A percentile compares a stretch with the other conserved stretches of the same genome.
These are phyloP conservation scores for Poeciliopsis prolifica DNA, from an alignment of 2,113 vertebrate genomes.

Conservation along the genomic window DNA sequence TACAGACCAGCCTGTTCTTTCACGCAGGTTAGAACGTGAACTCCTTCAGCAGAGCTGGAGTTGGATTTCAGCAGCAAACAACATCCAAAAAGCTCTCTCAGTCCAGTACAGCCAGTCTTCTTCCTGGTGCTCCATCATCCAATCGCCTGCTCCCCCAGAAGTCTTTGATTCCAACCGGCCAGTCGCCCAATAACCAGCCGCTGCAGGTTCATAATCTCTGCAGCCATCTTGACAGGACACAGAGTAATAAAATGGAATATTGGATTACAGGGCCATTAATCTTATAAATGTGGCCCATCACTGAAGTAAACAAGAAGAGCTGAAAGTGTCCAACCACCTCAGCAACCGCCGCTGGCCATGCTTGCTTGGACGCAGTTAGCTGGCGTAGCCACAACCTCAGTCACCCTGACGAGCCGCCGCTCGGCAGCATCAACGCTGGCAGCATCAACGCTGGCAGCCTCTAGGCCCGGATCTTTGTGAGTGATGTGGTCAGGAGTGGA, in stretches of 20 bases:
- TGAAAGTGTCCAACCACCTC: conserved; percentile 44
- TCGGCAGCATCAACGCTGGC: conserved; percentile 30
- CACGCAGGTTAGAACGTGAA: neutral
- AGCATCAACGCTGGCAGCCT: conserved; percentile 33
- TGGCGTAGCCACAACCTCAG: conserved; percentile 66
- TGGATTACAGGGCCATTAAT: conserved; percentile 40
- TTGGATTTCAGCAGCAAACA: conserved; percentile 47
- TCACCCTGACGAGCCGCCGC: conserved; percentile 14
- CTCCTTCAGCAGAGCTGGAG: conserved; percentile 48
- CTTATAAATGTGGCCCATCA: conserved; percentile 58
- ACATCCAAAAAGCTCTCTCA: conserved; percentile 65
- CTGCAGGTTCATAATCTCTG: neutral
- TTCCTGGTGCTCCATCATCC: conserved; percentile 44
- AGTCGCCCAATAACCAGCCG: conserved; percentile 24
- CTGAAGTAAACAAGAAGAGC: conserved; percentile 50
- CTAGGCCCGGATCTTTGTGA: conserved; percentile 28
- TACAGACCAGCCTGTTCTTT: conserved; percentile 58
- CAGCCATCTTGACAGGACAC: neutral
- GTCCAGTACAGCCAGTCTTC: conserved; percentile 49
- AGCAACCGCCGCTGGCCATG: conserved; percentile 62
- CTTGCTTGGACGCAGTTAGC: conserved; percentile 73
- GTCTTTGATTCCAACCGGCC: conserved; percentile 43
- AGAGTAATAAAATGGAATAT: conserved; percentile 10
- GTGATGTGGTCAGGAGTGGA: conserved; percentile 75
- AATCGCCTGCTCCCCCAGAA: conserved; percentile 14